A percentile compares a stretch with the other conserved stretches of the same genome.
phyloP scores from a whole-genome alignment of 30 jellyfish, hydroid and myxozoan species.

The Turritopsis dohrnii region DNA sequence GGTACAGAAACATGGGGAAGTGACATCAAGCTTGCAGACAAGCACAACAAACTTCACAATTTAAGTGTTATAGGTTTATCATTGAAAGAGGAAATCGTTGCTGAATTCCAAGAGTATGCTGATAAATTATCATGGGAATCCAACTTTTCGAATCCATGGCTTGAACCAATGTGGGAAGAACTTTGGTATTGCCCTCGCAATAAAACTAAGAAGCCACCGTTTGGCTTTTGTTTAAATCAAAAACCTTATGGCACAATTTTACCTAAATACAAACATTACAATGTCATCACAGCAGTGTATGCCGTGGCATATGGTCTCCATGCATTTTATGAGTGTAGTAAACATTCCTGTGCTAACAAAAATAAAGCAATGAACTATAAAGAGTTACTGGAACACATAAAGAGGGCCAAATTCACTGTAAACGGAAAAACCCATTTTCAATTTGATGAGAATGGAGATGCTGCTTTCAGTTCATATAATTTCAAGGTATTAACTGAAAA shows the following conservation, averaged over 20 bases:
- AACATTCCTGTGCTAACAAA: neutral
- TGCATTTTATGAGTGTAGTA: constrained; percentile 1
- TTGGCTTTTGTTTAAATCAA: neutral
- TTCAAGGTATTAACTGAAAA: constrained; percentile 27
- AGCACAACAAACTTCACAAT: neutral
- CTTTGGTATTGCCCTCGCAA: constrained; percentile 2
- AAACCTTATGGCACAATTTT: constrained; percentile 30
- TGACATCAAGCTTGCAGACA: constrained; percentile 3
- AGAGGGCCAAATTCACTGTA: constrained; percentile 25
- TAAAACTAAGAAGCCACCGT: neutral
- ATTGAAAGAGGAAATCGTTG: constrained; percentile 48
- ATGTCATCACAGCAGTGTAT: constrained; percentile 72
- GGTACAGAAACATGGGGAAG: constrained; percentile 77
- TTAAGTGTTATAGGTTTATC: constrained; percentile 37
- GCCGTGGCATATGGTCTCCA: constrained; percentile 64
- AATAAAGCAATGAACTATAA: constrained; percentile 18
- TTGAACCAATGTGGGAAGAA: constrained; percentile 44
- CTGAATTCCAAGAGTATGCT: constrained; percentile 37
- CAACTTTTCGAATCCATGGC: constrained; percentile 49
- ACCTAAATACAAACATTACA: constrained; percentile 45
- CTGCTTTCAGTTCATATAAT: constrained; percentile 52
- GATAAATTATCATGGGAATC: constrained; percentile 4
- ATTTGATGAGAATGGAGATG: constrained; percentile 66
- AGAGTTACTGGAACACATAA: constrained; percentile 25
- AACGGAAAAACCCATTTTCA: constrained; percentile 32